phyloP scores from a whole-genome alignment of 2,797 vertebrate genomes.

The Anguilla obscura region DNA sequence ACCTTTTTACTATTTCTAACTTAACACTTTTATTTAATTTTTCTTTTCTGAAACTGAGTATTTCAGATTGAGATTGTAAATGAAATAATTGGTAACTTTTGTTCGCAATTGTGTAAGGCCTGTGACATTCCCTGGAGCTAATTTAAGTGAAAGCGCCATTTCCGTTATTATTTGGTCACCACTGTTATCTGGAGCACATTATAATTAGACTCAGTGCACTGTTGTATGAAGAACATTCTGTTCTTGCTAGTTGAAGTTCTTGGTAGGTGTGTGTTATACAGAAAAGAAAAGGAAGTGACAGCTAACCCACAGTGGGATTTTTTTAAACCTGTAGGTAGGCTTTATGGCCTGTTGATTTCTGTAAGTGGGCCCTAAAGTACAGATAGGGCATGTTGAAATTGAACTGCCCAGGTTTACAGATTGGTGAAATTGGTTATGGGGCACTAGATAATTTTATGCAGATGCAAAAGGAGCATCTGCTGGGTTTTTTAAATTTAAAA shows the following conservation, averaged over 20 bases:
- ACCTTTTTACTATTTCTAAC: background rate
- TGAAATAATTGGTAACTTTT: background rate
- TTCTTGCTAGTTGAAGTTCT: background rate
- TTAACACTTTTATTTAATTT: background rate
- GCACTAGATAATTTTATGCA: constrained; percentile 15
- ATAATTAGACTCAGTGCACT: background rate
- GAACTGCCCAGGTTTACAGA: background rate
- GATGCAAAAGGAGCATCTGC: background rate
- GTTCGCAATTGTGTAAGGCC: background rate
- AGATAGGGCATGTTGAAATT: background rate
- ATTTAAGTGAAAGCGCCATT: background rate
- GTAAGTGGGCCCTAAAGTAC: background rate
- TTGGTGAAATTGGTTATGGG: constrained; percentile 7
- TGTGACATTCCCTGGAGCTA: background rate
- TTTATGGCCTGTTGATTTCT: background rate
- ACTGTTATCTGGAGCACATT: background rate
- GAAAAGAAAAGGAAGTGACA: background rate
- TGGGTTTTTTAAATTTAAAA: background rate
- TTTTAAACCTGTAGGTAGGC: no score
- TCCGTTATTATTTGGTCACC: background rate
- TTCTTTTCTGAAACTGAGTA: background rate
- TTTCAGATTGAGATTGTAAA: background rate
- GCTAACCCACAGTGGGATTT: background rate
- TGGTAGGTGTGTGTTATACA: background rate
- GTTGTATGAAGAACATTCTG: constrained; percentile 12